Base-by-base conservation (phyloP, 2,797 vertebrate species). In the Alauda arvensis region DNA sequence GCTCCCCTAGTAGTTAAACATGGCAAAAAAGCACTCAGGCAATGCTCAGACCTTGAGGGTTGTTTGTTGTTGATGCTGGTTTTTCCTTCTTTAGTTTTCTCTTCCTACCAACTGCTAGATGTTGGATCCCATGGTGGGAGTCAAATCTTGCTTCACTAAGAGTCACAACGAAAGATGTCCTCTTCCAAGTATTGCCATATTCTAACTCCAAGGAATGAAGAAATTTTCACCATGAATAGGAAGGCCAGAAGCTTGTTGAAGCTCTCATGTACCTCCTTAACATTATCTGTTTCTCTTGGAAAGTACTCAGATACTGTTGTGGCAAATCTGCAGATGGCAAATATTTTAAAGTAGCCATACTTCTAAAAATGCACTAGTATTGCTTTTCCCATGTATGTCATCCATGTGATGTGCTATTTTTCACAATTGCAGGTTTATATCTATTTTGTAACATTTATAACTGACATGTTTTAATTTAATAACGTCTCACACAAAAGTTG, bases 381-480 rank as follows among this genome's bases (percentile, higher is more conserved):
- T 83, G 42, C 17, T 39, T 56, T 78, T 74, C 33, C 12, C 9
- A n/a, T 8, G 15, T 2, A 12, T n/a, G 17, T 18, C 14, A 63
- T 21, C 26, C 17, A n/a, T 0, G 0, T 6, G 3, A 8, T 15
- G 20, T 19, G 37, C 11, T 59, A n/a, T 34, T 72, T 91, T 70
- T 75, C 59, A 43, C 19, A 46, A 1, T 21, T 69, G 18, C 23
- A 85, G 1, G 2, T 40, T 66, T 67, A 3, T 59, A 43, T 51
- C 17, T 20, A n/a, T 45, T 85, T 87, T 19, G 3, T 14, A 59
- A 52, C 37, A 39, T 3, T 66, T 53, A 17, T 26, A 51, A 61
- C 10, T 17, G 40, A 25, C 0, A 4, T 0, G 9, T 48, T 65
- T 77, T 49, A 31, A 46, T 63, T 76, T 42, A 42, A 5, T 49